Evolutionary conservation across 2,113 vertebrate genomes (phyloP).

Genomic region (Camelus bactrianus): DNA sequence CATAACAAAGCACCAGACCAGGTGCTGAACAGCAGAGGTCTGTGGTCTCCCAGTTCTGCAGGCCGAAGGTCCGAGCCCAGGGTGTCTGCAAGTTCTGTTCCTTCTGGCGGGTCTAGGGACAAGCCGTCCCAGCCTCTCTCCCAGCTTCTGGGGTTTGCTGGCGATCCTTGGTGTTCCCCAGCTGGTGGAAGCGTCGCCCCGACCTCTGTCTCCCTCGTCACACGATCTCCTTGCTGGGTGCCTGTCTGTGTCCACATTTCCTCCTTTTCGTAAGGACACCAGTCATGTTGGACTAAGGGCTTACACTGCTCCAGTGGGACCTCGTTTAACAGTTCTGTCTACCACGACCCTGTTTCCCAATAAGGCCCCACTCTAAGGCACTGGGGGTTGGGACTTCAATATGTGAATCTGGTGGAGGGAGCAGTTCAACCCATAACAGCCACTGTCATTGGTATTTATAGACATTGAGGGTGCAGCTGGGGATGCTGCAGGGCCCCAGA

Average conservation of each 20-base stretch:
- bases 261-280: not conserved
- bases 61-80: fast-evolving
- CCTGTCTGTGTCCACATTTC: not conserved
- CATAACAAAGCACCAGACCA: not conserved
- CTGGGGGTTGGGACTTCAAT: fast-evolving
- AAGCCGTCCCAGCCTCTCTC: not conserved
- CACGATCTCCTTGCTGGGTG: not conserved
- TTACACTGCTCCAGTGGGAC: not conserved
- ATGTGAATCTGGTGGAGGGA: not conserved
- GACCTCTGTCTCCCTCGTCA: fast-evolving
- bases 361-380: not conserved
- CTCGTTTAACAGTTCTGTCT: not conserved
- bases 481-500: too few species aligned
- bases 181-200: fast-evolving
- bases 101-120: not conserved
- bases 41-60: fast-evolving
- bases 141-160: not conserved
- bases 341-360: fast-evolving
- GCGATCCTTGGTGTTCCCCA: fast-evolving
- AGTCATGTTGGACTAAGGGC: fast-evolving
- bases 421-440: fast-evolving
- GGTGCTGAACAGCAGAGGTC: not conserved
- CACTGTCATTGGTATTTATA: not conserved
- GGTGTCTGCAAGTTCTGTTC: too few species aligned
- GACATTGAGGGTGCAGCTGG: fast-evolving